Conservation (phyloP, 2,113 vertebrate genomes). For the Bambusicola thoracicus region DNA sequence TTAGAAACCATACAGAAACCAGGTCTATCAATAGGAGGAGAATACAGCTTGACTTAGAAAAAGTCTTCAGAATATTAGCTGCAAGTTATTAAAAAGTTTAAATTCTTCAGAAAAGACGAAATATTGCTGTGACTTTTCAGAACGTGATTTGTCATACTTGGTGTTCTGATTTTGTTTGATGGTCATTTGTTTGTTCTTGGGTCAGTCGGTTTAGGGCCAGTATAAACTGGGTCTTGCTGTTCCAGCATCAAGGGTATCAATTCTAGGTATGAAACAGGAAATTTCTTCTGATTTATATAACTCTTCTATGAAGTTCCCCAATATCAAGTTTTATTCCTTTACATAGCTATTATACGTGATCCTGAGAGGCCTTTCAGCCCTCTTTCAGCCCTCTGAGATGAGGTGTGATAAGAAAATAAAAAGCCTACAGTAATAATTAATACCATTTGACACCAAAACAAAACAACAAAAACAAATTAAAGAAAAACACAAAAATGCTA, state of each 20-base stretch:
- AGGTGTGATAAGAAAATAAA: neutral
- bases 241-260: neutral
- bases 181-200: neutral
- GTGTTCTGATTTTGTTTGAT: neutral
- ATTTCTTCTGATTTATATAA: neutral
- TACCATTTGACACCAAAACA: neutral
- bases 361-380: neutral
- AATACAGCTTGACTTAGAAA: neutral
- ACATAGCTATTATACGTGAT: neutral
- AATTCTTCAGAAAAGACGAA: neutral
- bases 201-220: neutral
- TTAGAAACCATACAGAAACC: neutral
- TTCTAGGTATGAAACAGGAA: neutral
- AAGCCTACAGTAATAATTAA: neutral
- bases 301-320: neutral
- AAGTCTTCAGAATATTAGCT: neutral
- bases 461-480: neutral
- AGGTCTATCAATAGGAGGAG: neutral
- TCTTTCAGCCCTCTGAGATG: neutral
- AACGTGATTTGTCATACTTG: neutral
- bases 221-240: neutral
- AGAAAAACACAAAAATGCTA: neutral
- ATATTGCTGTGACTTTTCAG: neutral
- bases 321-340: neutral
- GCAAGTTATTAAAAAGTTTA: neutral